A percentile compares a stretch with the other conserved stretches of the same genome.
Conservation (phyloP, 2,113 vertebrate genomes). For the Morone chrysops region DNA sequence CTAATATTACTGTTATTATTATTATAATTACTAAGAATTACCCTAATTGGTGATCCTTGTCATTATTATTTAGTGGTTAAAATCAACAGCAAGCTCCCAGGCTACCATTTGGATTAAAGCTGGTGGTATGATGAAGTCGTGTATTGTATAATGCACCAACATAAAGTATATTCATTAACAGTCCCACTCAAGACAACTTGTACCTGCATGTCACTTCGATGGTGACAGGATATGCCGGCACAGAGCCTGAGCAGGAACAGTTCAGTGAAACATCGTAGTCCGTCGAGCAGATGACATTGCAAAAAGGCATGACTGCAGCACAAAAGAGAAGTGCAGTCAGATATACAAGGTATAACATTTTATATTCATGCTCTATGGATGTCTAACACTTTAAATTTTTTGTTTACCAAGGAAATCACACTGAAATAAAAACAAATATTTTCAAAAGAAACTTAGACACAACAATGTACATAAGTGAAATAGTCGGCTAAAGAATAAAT, state of each 20-base stretch:
- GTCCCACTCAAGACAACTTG: background rate
- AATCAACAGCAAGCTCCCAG: background rate
- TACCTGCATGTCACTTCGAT: constrained; percentile 70
- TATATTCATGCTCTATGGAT: rapidly evolving
- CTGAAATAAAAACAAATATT: background rate
- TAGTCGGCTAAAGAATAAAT: background rate
- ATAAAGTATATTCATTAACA: background rate
- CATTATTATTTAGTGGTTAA: background rate
- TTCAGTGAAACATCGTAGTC: constrained; percentile 51
- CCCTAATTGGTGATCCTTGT: background rate
- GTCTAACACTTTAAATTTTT: rapidly evolving
- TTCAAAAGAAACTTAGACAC: background rate
- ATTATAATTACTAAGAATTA: background rate
- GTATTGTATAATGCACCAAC: background rate
- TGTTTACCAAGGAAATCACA: background rate
- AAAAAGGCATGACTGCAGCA: constrained; percentile 46
- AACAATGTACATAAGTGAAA: background rate
- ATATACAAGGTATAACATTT: background rate
- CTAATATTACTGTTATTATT: background rate
- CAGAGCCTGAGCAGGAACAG: constrained; percentile 70
- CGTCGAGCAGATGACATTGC: constrained; percentile 71
- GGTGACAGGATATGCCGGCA: constrained; percentile 7
- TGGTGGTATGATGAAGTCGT: background rate
- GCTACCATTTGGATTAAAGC: background rate
- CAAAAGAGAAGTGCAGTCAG: background rate